phyloP scores from a whole-genome alignment of 2,113 vertebrate species.

The Trematocara unimaculatum region DNA sequence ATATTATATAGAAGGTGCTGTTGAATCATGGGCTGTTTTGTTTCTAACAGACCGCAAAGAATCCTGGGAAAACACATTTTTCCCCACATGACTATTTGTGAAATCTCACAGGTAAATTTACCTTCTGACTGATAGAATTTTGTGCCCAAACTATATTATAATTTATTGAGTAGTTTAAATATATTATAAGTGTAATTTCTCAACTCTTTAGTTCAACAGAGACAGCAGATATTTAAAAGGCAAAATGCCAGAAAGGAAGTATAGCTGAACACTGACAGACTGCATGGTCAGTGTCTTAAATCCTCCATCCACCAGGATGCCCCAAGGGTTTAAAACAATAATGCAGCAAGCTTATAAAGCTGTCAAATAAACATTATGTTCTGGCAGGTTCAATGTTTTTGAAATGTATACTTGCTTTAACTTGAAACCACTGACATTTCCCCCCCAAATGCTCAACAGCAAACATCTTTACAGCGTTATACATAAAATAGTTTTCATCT shows the following conservation, averaged over 20 bases:
- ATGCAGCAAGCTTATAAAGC: not conserved
- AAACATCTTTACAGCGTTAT: not conserved
- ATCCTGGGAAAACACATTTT: not conserved
- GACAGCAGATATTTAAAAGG: not conserved
- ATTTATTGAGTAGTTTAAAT: not conserved
- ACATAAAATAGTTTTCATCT: not conserved
- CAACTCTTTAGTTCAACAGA: not conserved
- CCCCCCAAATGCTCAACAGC: fast-evolving
- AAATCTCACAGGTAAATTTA: not conserved
- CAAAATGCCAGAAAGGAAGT: not conserved
- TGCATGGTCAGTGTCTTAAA: not conserved
- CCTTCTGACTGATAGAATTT: not conserved
- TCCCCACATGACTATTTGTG: not conserved
- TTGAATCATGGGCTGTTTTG: not conserved
- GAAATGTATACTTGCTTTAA: not conserved
- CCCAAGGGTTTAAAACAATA: not conserved
- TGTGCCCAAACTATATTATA: not conserved
- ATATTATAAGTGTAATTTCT: not conserved
- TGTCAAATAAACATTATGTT: not conserved
- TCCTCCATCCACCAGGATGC: not conserved
- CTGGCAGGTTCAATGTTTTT: not conserved
- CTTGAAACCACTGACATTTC: not conserved
- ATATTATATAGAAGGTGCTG: not conserved
- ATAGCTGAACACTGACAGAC: not conserved
- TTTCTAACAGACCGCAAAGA: not conserved